These are phyloP conservation scores for Bombus affinis DNA, from an alignment of 1,140 invertebrate species.

Conservation along the genomic window DNA sequence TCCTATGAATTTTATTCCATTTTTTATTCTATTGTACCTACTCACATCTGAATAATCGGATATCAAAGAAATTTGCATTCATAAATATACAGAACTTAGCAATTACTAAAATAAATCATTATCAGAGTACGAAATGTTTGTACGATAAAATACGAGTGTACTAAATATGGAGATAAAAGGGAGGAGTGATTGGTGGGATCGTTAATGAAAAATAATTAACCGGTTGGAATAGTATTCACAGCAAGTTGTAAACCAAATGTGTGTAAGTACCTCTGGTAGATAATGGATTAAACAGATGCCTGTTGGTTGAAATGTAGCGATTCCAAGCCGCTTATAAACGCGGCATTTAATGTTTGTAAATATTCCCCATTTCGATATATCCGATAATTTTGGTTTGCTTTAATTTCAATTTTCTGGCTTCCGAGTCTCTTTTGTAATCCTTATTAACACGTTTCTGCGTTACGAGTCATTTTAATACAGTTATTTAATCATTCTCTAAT, in stretches of 20 bases:
- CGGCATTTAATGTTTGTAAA: background rate
- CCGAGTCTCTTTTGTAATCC: background rate
- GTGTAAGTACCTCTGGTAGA: background rate
- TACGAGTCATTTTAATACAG: background rate
- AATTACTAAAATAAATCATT: background rate
- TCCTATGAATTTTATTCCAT: background rate
- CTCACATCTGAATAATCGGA: background rate
- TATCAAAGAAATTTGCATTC: background rate
- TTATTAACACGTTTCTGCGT: background rate
- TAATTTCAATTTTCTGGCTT: constrained; percentile 16
- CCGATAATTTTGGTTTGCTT: background rate
- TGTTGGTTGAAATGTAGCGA: constrained; percentile 5
- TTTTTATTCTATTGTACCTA: background rate
- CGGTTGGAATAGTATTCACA: constrained; percentile 10
- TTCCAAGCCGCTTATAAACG: constrained; percentile 31
- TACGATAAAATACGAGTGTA: background rate
- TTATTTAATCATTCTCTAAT: background rate
- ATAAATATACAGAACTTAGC: background rate
- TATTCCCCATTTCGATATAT: background rate
- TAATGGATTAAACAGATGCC: constrained; percentile 39
- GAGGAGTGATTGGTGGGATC: background rate
- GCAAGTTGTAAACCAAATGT: constrained; percentile 9
- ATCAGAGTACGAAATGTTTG: too few species aligned
- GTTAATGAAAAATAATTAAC: constrained; percentile 40
- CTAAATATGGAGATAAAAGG: background rate